Evolutionary conservation across 2,113 vertebrate genomes (phyloP).

Genomic region (Xenopus laevis): DNA sequence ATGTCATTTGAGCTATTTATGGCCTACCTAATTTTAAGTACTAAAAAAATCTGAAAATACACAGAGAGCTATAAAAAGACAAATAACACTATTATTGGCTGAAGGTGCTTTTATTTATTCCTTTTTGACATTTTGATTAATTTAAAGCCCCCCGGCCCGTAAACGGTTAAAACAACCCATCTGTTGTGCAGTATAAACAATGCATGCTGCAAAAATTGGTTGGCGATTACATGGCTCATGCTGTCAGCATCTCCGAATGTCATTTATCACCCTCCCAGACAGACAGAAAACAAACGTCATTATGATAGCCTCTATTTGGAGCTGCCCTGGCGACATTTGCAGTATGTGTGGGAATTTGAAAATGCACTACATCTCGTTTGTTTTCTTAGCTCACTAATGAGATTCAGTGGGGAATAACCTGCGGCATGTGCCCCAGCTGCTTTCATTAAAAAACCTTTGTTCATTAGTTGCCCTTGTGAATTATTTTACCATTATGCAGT

Average conservation of each 20-base stretch:
- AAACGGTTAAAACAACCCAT: constrained; percentile 30
- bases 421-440: constrained; percentile 24
- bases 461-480: constrained; percentile 21
- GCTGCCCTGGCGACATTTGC: constrained; percentile 38
- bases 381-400: constrained; percentile 34
- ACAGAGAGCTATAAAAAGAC: too few relatives aligned
- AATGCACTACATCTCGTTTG: constrained; percentile 32
- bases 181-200: constrained; percentile 42
- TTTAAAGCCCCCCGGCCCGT: too few relatives aligned
- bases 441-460: constrained; percentile 31
- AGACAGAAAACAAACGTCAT: constrained; percentile 47
- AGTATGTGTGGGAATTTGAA: constrained; percentile 42
- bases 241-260: constrained; percentile 45
- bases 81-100: too few relatives aligned
- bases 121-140: too few relatives aligned
- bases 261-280: constrained; percentile 45
- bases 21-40: too few relatives aligned
- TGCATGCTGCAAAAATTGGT: constrained; percentile 34
- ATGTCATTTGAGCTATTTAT: too few relatives aligned
- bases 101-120: too few relatives aligned
- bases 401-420: constrained; percentile 39
- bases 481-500: constrained; percentile 6
- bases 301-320: constrained; percentile 36
- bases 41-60: too few relatives aligned
- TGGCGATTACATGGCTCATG: constrained; percentile 40